Base-by-base conservation (phyloP, 2,888 invertebrate species). In the Thecophora atra region DNA sequence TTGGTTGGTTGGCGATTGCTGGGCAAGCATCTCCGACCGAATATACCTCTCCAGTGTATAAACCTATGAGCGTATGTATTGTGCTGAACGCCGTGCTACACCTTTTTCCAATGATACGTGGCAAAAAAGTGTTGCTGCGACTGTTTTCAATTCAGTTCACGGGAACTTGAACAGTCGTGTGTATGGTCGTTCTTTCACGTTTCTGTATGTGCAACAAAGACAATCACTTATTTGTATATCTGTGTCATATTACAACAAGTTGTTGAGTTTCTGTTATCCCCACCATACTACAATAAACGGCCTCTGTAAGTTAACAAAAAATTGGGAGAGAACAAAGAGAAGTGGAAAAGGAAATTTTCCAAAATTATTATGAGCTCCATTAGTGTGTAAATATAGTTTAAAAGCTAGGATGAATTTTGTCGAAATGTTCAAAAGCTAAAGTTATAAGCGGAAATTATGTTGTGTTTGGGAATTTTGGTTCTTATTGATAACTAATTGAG, bases 231-330 rank as follows among this genome's bases (percentile, higher is more conserved):
- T 71, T 69, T 68, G 75, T 76, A 74, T 77, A 74, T 73, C 76
- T 76, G 75, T 76, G 76, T 76, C 71, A 72, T 69, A 66, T 72
- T 73, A 63, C 58, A 68, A 66, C 63, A 64, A 71, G 70, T 64
- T 73, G 70, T 70, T 73, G 70, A 75, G 63, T 75, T 64, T 15
- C 47, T 78, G 79, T 81, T 86, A 86, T 86, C 85, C 86, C 86
- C 85, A 86, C 90, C 91, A 91, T 92, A 82, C 84, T 92, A 85
- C 84, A 83, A 85, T 84, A 82, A 92, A 91, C 92, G 93, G 93
- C 93, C 93, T 93, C 93, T 93, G 93, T 92, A 93, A 85, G 83
- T 78, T 81, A 81, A 85, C 62, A 52, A 54, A 86, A 79, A 81
- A 81, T 79, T 78, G 78, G 89, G 85, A 87, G 87, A 87, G 87